These are phyloP conservation scores for Monarcha castaneiventris DNA, from an alignment of 2,113 vertebrate genomes.

Conservation along the genomic window DNA sequence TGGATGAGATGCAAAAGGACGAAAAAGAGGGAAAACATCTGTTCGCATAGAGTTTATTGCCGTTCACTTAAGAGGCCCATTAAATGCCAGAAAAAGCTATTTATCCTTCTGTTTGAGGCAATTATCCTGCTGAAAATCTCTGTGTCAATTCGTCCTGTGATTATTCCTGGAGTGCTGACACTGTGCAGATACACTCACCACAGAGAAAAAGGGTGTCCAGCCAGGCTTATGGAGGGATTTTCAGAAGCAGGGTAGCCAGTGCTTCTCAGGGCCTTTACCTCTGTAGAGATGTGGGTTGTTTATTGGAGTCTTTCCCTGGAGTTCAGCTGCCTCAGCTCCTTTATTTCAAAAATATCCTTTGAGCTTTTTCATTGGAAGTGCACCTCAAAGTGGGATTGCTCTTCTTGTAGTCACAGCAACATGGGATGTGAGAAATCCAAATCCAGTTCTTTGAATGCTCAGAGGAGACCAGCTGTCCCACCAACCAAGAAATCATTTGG, in stretches of 20 bases:
- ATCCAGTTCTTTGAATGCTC: background rate
- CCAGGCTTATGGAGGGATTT: background rate
- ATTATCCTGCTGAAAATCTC: constrained; percentile 34
- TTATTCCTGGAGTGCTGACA: constrained; percentile 17
- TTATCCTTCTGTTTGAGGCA: constrained; percentile 47
- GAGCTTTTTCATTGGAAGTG: background rate
- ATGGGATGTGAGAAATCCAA: background rate
- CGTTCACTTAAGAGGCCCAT: constrained; percentile 27
- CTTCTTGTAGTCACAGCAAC: background rate
- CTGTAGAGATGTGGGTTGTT: background rate
- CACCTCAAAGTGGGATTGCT: background rate
- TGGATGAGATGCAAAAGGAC: constrained; percentile 29
- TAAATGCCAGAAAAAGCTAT: constrained; percentile 44
- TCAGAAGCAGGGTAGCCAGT: background rate
- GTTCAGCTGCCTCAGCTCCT: background rate
- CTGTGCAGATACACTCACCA: background rate
- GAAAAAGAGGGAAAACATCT: constrained; percentile 47
- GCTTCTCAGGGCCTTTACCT: background rate
- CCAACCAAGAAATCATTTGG: accelerated
- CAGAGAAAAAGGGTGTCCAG: background rate
- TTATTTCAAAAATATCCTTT: background rate
- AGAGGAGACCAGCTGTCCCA: background rate
- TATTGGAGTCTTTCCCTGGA: background rate
- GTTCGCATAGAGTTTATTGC: constrained; percentile 30
- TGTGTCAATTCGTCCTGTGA: background rate